Conservation (phyloP, 2,888 invertebrate genomes). For the Neocrepidodera transversa region DNA sequence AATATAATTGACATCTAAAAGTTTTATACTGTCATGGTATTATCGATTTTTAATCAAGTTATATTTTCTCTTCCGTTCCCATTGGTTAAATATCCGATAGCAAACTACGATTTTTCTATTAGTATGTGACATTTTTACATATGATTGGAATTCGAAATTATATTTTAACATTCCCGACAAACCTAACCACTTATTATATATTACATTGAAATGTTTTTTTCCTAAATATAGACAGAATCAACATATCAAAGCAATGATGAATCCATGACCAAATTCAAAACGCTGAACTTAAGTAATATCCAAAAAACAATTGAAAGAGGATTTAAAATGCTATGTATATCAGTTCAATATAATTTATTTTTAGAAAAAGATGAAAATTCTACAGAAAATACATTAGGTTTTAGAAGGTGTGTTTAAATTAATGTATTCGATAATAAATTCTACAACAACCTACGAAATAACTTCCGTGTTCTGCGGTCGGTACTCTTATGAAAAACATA, state of each 20-base stretch:
- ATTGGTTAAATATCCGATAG: too few species aligned
- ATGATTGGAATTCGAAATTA: neutral
- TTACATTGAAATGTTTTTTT: neutral
- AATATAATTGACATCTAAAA: too few species aligned
- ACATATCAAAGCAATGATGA: slow-evolving; percentile 11
- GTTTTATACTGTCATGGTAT: too few species aligned
- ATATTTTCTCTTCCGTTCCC: too few species aligned
- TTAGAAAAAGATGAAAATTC: neutral
- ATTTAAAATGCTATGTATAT: neutral
- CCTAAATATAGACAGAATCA: neutral
- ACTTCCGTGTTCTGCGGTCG: too few species aligned
- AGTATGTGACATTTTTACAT: too few species aligned
- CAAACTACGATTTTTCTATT: too few species aligned
- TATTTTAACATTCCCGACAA: neutral
- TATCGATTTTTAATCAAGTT: too few species aligned
- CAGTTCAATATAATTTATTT: neutral
- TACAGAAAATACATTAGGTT: neutral
- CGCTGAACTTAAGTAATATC: neutral
- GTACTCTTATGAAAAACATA: neutral
- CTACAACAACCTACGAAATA: too few species aligned
- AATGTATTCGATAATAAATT: neutral
- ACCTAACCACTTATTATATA: too few species aligned
- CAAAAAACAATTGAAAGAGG: neutral
- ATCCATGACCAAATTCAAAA: slow-evolving; percentile 4
- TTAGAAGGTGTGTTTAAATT: neutral